Base-by-base conservation (phyloP, 2,888 invertebrate genomes). In the Calliscelio sp. region DNA sequence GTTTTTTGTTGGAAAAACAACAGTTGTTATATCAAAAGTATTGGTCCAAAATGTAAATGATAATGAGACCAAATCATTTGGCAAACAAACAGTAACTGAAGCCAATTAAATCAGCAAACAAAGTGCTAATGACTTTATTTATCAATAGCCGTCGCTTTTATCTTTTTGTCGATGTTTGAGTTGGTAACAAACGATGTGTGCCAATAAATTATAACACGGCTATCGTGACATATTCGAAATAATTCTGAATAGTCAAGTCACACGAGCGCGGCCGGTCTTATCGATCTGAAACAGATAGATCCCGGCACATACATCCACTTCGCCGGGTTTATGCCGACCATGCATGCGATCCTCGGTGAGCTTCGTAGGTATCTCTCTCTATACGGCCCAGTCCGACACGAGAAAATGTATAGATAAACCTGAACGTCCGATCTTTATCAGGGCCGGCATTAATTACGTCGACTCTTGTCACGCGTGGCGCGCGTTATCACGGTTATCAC, bases 321-420 rank as follows among this genome's bases (percentile, higher is more conserved):
- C 84, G 73, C 70, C 78, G 78, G 79, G 74, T 83, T 86, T 85
- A 86, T 86, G 85, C 86, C 70, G 78, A 55, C 78, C 70, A 70
- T 82, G 78, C 86, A 86, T 86, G 86, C 86, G 75, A 86, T 84
- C 81, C 78, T 70, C 83, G 74, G 32, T 61, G 81, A 85, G 82
- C 68, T 82, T 85, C 85, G 80, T 84, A 81, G 70, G 78, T 78
- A 81, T 85, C 81, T 85, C 84, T 78, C 81, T 82, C 79, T 75
- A 82, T 66, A 63, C 70, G 68, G 41, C 24, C 63, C 49, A 46
- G 68, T 70, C 71, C 78, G 70, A 80, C 82, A 82, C 78, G 82
- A 86, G 84, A 80, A 86, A 86, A 86, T 65, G 78, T 79, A 85
- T 85, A 86, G 85, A 86, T 86, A 86, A 86, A 85, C 70, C 77